These are phyloP conservation scores for Lophotriccus pileatus DNA, from an alignment of 2,797 vertebrate genomes.

Conservation along the genomic window DNA sequence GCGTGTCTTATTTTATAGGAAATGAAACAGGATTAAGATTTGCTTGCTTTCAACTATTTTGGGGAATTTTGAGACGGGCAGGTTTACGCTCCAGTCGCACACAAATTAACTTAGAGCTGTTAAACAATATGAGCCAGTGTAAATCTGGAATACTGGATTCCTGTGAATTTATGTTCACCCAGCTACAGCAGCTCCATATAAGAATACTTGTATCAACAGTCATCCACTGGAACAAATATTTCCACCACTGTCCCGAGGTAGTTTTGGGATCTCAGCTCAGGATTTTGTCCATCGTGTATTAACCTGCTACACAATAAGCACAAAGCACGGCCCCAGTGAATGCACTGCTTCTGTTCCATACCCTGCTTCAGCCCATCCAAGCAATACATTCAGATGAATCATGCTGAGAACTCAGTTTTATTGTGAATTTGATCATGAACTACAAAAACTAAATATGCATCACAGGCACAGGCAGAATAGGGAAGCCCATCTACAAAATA, in stretches of 20 bases:
- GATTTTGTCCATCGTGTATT: not conserved
- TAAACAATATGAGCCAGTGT: not conserved
- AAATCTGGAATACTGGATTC: not conserved
- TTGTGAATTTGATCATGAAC: not conserved
- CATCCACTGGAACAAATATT: rapidly evolving
- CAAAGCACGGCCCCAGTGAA: not conserved
- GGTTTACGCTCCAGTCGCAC: rapidly evolving
- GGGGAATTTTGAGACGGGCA: not conserved
- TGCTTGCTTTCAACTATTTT: not conserved
- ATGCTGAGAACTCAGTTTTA: not conserved
- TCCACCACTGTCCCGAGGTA: not conserved
- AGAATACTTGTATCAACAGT: not conserved
- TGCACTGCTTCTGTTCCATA: not conserved
- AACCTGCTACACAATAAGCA: not conserved
- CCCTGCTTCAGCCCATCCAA: not conserved
- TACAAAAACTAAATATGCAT: not conserved
- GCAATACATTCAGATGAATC: not conserved
- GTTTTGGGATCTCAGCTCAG: not conserved
- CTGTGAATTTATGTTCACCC: not conserved
- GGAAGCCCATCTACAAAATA: not conserved
- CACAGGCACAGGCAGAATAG: not conserved
- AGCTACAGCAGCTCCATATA: not conserved
- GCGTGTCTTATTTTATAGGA: not conserved
- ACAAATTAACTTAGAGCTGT: not conserved
- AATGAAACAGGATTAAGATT: not conserved